Evolutionary conservation across 2,113 vertebrate species (phyloP).

Genomic region (Rafetus swinhoei): DNA sequence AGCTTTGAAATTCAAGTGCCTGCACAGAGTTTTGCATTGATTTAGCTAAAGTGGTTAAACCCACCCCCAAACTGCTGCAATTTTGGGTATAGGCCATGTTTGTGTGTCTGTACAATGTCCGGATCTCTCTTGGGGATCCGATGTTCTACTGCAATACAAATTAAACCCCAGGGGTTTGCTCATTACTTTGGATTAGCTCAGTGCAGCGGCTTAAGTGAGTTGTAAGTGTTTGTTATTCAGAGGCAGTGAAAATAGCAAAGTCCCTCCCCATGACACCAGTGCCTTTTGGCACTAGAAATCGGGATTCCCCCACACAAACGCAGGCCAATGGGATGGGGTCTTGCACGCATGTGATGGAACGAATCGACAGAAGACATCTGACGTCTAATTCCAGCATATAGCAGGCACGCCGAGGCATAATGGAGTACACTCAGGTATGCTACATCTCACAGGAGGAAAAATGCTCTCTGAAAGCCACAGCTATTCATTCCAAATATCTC

Average conservation of each 20-base stretch:
- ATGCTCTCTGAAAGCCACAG: neutral
- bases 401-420: neutral
- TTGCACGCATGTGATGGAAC: neutral
- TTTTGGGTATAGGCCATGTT: neutral
- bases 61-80: neutral
- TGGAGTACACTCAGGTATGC: neutral
- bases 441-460: neutral
- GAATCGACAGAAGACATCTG: neutral
- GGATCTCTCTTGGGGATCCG: neutral
- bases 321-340: neutral
- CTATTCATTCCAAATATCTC: slow-evolving; percentile 38
- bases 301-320: slow-evolving; percentile 30
- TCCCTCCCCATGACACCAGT: neutral
- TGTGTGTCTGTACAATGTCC: neutral
- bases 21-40: neutral
- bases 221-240: neutral
- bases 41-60: neutral
- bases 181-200: accelerated
- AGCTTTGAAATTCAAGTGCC: neutral
- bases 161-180: slow-evolving; percentile 10
- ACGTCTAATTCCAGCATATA: neutral
- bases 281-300: neutral
- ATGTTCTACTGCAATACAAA: neutral
- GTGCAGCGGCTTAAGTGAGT: neutral
- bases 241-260: neutral